Percentiles rank a stretch among this genome's conserved stretches.
These are phyloP conservation scores for Sebastolobus alascanus DNA, from an alignment of 2,797 vertebrate species.

Conservation along the genomic window DNA sequence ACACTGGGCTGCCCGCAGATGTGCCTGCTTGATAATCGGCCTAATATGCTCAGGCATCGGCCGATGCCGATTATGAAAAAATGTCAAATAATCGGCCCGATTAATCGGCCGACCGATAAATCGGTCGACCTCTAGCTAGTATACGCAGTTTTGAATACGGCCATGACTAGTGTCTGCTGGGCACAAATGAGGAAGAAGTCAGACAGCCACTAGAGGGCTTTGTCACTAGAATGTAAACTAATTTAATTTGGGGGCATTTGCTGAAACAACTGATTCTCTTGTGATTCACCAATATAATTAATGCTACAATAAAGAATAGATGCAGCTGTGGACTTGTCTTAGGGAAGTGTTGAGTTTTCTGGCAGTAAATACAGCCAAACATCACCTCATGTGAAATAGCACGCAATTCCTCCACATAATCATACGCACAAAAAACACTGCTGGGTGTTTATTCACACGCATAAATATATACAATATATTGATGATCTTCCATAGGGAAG, in stretches of 20 bases:
- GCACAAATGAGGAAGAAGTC: neutral
- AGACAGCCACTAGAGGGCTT: neutral
- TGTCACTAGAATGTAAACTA: neutral
- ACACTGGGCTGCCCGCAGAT: no score
- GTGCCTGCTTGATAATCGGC: no score
- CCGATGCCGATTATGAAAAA: no score
- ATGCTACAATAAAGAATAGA: neutral
- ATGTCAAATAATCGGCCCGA: no score
- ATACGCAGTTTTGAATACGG: accelerated
- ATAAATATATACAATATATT: constrained; percentile 4
- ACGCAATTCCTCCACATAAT: constrained; percentile 18
- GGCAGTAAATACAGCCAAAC: constrained; percentile 9
- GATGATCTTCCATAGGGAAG: constrained; percentile 20
- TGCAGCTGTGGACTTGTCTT: constrained; percentile 2
- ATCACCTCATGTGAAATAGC: neutral
- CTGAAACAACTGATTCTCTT: neutral
- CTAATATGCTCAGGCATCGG: no score
- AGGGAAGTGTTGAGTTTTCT: constrained; percentile 12
- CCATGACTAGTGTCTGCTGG: neutral
- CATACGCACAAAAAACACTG: constrained; percentile 14
- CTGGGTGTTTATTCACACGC: constrained; percentile 14
- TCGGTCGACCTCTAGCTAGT: no score
- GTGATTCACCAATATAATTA: neutral
- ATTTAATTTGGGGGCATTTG: neutral
- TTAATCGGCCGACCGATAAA: no score